Evolutionary conservation across 2,888 invertebrate species (phyloP).

Genomic region (Drosophila peninsularis): DNA sequence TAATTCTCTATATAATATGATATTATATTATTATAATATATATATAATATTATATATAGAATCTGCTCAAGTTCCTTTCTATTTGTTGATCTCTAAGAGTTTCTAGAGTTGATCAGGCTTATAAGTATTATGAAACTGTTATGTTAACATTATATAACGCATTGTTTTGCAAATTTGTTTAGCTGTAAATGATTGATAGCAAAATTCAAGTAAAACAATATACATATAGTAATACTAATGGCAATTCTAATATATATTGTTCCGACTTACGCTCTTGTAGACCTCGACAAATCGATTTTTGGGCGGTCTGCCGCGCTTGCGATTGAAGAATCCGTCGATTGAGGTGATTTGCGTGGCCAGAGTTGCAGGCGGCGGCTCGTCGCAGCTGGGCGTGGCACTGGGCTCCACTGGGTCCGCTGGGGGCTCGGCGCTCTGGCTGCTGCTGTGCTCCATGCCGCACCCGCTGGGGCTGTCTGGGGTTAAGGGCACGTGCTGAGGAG

Average conservation of each 20-base stretch:
- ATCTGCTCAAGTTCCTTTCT: too few relatives aligned
- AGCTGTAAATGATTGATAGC: too few relatives aligned
- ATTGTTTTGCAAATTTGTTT: too few relatives aligned
- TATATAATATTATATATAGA: too few relatives aligned
- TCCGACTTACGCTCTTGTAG: constrained; percentile 91
- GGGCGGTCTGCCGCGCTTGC: constrained; percentile 97
- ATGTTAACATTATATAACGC: too few relatives aligned
- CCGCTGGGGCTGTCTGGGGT: constrained; percentile 17
- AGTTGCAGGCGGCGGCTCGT: constrained; percentile 32
- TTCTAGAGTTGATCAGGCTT: too few relatives aligned
- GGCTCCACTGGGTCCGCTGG: constrained; percentile 26
- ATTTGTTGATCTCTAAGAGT: too few relatives aligned
- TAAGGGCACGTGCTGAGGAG: constrained; percentile 43
- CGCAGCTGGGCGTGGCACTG: constrained; percentile 20
- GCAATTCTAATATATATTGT: neutral
- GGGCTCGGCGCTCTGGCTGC: constrained; percentile 20
- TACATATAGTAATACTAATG: neutral
- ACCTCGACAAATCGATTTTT: constrained; percentile 97
- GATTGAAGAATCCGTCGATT: constrained; percentile 95
- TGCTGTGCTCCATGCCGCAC: constrained; percentile 40
- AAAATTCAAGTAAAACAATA: too few relatives aligned
- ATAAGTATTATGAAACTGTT: too few relatives aligned
- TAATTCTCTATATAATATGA: too few relatives aligned
- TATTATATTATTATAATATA: too few relatives aligned
- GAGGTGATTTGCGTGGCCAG: constrained; percentile 86